phyloP scores from a whole-genome alignment of 2,113 vertebrate species.

The Stercorarius parasiticus region DNA sequence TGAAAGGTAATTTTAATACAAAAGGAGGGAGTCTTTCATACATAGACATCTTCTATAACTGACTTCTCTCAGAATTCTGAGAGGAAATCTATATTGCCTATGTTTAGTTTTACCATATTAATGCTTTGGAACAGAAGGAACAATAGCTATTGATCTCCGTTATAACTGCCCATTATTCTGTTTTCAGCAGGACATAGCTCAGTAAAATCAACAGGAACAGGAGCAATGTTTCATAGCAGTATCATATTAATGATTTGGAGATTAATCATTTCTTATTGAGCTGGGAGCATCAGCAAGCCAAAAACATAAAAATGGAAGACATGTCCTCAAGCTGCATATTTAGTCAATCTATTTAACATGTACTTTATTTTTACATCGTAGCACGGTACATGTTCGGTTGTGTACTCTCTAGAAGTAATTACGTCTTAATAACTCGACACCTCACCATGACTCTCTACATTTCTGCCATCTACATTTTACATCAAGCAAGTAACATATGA shows the following conservation, averaged over 20 bases:
- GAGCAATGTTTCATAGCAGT: background rate
- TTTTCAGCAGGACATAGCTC: background rate
- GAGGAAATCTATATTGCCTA: background rate
- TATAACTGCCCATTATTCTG: background rate
- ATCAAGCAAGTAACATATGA: background rate
- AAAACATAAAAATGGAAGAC: background rate
- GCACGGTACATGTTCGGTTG: background rate
- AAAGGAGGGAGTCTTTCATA: background rate
- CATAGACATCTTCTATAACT: background rate
- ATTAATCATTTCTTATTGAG: background rate
- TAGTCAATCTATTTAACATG: background rate
- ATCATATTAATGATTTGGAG: background rate
- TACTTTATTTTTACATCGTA: background rate
- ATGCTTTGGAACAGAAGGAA: background rate
- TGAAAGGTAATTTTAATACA: background rate
- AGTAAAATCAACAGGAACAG: background rate
- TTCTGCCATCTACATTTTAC: background rate
- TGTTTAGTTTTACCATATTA: background rate
- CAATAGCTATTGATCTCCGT: background rate
- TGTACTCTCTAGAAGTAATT: constrained; percentile 3
- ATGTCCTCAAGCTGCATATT: background rate
- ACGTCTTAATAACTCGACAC: constrained; percentile 18
- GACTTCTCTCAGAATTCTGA: background rate
- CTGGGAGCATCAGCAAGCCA: background rate
- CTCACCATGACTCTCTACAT: background rate